Evolutionary conservation across 2,113 vertebrate species (phyloP).

Genomic region (Archocentrus centrarchus): DNA sequence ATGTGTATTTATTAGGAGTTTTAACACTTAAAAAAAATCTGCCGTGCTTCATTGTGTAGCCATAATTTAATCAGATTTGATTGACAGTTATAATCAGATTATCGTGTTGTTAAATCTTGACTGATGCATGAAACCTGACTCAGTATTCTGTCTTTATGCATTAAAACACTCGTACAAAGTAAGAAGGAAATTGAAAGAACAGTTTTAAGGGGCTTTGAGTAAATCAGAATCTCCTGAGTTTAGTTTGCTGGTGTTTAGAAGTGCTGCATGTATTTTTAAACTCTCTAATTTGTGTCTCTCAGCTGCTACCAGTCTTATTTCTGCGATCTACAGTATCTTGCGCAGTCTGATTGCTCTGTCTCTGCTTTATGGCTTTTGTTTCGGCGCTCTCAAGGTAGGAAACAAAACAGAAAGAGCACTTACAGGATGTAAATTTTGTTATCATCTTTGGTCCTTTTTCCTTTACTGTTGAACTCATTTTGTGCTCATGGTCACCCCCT

Average conservation of each 20-base stretch:
- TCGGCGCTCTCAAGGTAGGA: constrained; percentile 91
- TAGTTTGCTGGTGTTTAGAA: neutral
- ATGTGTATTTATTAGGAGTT: no score
- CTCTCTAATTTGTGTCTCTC: constrained; percentile 46
- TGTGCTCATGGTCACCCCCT: neutral
- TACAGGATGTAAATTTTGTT: neutral
- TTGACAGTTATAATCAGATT: neutral
- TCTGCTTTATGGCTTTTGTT: constrained; percentile 91
- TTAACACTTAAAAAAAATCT: no score
- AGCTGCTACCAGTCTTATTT: constrained; percentile 90
- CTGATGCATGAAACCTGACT: neutral
- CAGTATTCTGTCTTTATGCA: neutral
- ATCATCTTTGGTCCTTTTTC: neutral
- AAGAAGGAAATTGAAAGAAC: neutral
- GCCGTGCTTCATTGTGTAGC: neutral
- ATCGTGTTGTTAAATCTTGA: neutral
- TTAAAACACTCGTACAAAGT: neutral
- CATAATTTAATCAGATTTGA: neutral
- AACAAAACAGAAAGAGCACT: neutral
- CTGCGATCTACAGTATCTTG: constrained; percentile 88
- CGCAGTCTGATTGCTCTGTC: constrained; percentile 84
- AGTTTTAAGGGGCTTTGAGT: neutral
- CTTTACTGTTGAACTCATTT: neutral
- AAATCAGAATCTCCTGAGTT: neutral
- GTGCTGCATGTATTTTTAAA: neutral